These are phyloP conservation scores for Coelopa frigida DNA, from an alignment of 1,140 invertebrate species.

Conservation along the genomic window DNA sequence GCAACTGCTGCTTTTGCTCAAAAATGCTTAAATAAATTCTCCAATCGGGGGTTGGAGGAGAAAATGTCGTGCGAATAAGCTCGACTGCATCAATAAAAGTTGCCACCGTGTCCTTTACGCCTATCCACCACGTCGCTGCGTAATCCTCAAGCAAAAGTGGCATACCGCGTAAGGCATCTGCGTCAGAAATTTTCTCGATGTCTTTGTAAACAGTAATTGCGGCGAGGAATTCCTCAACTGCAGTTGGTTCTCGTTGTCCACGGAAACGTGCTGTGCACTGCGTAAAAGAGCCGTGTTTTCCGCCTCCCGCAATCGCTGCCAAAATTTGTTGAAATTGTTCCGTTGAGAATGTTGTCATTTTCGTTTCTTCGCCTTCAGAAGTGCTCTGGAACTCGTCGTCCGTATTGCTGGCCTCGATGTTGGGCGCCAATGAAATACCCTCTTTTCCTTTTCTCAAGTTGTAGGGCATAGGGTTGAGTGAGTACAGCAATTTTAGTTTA, in stretches of 20 bases:
- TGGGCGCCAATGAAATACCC: too few species aligned
- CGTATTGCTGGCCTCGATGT: too few species aligned
- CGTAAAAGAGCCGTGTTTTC: constrained; percentile 5
- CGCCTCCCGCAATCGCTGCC: background rate
- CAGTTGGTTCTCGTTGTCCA: constrained; percentile 7
- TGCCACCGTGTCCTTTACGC: constrained; percentile 12
- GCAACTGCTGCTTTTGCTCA: constrained; percentile 9
- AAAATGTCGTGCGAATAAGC: constrained; percentile 6
- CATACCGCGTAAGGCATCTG: constrained; percentile 19
- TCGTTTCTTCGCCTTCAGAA: too few species aligned
- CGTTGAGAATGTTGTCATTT: background rate
- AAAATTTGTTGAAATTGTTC: constrained; percentile 3
- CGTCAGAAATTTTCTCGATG: constrained; percentile 15
- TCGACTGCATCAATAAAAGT: constrained; percentile 11
- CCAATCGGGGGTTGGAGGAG: constrained; percentile 3
- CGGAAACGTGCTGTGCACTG: constrained; percentile 9
- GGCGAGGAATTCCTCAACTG: constrained; percentile 12
- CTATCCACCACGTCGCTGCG: constrained; percentile 24
- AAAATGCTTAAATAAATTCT: constrained; percentile 13
- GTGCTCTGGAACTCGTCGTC: too few species aligned
- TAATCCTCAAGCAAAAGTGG: constrained; percentile 18
- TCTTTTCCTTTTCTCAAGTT: too few species aligned
- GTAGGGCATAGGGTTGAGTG: too few species aligned
- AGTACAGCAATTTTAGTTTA: too few species aligned
- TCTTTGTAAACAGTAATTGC: constrained; percentile 11